Conservation (phyloP, 2,888 invertebrate species). For the Spilarctia lutea region DNA sequence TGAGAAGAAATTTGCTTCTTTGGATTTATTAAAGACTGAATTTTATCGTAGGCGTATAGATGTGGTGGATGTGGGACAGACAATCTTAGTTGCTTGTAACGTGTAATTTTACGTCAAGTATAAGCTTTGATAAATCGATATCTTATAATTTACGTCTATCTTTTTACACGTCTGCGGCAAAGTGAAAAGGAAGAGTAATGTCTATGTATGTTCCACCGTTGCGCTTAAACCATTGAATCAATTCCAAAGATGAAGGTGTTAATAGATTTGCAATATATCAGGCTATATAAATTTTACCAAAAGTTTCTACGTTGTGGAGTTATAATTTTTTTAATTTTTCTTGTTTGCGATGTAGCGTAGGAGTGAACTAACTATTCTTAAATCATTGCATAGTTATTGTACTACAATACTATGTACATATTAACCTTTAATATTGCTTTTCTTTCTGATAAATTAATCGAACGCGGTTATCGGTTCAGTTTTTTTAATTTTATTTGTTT, state of each 20-base stretch:
- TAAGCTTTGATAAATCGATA: background rate
- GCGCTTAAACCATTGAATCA: no score
- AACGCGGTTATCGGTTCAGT: background rate
- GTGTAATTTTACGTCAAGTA: background rate
- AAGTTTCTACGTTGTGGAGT: no score
- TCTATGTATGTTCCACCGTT: no score
- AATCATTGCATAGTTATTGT: background rate
- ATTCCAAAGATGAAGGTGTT: no score
- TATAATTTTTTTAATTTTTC: no score
- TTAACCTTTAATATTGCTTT: background rate
- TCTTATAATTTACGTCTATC: background rate
- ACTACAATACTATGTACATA: no score
- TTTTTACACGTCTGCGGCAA: background rate
- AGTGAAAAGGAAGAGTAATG: no score
- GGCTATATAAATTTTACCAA: no score
- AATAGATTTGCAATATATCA: no score
- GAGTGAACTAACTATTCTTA: background rate
- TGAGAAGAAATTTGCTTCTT: constrained; percentile 34
- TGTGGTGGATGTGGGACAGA: background rate
- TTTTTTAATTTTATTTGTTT: background rate
- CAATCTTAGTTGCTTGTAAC: background rate
- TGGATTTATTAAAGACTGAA: constrained; percentile 37
- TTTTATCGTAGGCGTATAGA: constrained; percentile 27
- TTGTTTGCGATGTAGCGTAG: no score
- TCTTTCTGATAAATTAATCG: background rate